phyloP scores from a whole-genome alignment of 2,797 vertebrate species.

The Squalus acanthias region DNA sequence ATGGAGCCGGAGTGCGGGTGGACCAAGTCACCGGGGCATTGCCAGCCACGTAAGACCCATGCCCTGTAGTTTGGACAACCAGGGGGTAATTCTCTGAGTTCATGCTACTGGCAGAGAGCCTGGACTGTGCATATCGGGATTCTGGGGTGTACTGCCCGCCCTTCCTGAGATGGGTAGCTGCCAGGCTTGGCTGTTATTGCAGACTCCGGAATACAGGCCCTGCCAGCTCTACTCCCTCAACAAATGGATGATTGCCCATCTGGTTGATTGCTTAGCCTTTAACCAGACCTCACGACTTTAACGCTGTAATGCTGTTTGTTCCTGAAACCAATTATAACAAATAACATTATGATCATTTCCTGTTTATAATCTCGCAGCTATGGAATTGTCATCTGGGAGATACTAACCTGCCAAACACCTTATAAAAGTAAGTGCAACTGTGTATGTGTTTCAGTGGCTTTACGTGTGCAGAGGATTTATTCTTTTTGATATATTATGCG shows the following conservation, averaged over 20 bases:
- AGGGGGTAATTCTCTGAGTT: too few relatives aligned
- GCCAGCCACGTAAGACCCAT: background rate
- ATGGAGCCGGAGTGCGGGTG: background rate
- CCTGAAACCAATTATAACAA: background rate
- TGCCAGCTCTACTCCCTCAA: background rate
- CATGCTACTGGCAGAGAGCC: too few relatives aligned
- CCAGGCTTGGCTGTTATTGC: background rate
- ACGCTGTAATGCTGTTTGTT: background rate
- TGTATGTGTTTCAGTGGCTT: background rate
- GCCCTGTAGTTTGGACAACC: background rate
- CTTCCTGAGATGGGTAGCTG: background rate
- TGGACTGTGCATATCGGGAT: background rate
- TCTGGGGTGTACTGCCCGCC: background rate
- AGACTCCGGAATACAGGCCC: background rate
- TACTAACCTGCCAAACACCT: background rate
- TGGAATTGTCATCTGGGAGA: constrained; percentile 33
- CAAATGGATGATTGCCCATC: background rate
- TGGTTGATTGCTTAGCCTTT: background rate
- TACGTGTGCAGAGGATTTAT: background rate
- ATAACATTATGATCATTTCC: background rate
- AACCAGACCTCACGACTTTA: background rate
- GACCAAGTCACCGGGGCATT: background rate
- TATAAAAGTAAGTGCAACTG: background rate
- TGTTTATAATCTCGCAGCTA: constrained; percentile 12
- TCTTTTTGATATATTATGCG: background rate